phyloP scores from a whole-genome alignment of 2,113 vertebrate genomes.

The Pomatorhinus ruficollis region DNA sequence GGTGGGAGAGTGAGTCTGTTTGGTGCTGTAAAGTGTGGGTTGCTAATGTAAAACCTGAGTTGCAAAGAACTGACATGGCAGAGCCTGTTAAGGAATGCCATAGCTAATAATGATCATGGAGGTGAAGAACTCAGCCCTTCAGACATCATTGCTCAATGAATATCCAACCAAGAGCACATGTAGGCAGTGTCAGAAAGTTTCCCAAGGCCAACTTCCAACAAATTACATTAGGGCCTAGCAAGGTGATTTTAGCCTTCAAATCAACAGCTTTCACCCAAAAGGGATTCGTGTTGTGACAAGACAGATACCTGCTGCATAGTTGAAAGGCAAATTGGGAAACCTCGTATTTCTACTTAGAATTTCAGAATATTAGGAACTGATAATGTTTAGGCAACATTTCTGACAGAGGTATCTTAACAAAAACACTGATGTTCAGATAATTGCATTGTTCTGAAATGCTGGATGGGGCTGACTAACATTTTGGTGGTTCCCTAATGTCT shows the following conservation, averaged over 20 bases:
- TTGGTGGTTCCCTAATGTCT: neutral
- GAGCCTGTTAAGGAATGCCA: slow-evolving; percentile 54
- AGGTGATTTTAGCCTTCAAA: slow-evolving; percentile 72
- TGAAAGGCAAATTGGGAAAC: slow-evolving; percentile 49
- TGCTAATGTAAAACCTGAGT: slow-evolving; percentile 41
- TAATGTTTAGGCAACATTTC: slow-evolving; percentile 7
- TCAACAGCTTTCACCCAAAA: slow-evolving; percentile 71
- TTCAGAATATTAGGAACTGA: slow-evolving; percentile 20
- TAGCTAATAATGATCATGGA: slow-evolving; percentile 47
- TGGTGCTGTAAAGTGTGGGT: neutral
- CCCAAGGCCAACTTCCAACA: slow-evolving; percentile 75
- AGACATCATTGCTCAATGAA: slow-evolving; percentile 67
- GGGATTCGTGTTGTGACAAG: slow-evolving; percentile 72
- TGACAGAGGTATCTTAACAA: slow-evolving; percentile 13
- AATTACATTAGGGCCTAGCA: slow-evolving; percentile 64
- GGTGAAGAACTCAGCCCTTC: slow-evolving; percentile 65
- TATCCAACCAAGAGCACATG: slow-evolving; percentile 29
- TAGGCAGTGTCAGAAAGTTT: slow-evolving; percentile 70
- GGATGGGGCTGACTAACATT: neutral
- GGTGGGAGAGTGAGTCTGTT: neutral
- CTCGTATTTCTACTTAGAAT: slow-evolving; percentile 45
- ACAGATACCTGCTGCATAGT: slow-evolving; percentile 49
- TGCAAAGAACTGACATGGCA: slow-evolving; percentile 49
- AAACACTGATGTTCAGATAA: slow-evolving; percentile 23
- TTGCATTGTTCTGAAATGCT: neutral